Evolutionary conservation across 2,113 vertebrate genomes (phyloP).

Genomic region (Symphodus melops): DNA sequence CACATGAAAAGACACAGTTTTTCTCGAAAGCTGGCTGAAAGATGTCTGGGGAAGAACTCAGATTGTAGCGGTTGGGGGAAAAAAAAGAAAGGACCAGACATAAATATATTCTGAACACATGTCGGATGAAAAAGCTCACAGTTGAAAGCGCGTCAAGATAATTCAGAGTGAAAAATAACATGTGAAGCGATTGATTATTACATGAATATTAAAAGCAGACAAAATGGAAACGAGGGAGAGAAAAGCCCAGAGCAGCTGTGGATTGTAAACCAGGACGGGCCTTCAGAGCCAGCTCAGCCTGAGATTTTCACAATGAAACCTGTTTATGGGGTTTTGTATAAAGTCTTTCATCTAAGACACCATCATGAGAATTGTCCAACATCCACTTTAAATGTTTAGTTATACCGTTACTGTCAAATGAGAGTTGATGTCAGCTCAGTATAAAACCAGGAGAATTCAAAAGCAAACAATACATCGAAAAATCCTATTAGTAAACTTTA

Average conservation of each 20-base stretch:
- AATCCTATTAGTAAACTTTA: too few relatives aligned
- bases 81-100: conserved; percentile 22
- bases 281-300: conserved; percentile 1
- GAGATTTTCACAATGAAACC: conserved; percentile 16
- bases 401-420: too few relatives aligned
- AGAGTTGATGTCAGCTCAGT: neutral
- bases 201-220: neutral
- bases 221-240: neutral
- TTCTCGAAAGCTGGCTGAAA: conserved; percentile 37
- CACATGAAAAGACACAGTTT: conserved; percentile 13
- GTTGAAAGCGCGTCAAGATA: conserved; percentile 1
- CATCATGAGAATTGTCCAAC: conserved; percentile 21
- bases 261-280: conserved; percentile 7
- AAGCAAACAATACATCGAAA: neutral
- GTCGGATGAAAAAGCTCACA: neutral
- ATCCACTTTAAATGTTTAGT: conserved; percentile 18
- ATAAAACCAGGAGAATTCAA: neutral
- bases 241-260: neutral
- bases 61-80: conserved; percentile 31
- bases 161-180: neutral
- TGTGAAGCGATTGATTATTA: conserved; percentile 12
- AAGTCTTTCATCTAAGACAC: conserved; percentile 9
- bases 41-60: conserved; percentile 42
- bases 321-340: conserved; percentile 10
- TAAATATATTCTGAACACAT: conserved; percentile 25